phyloP scores from a whole-genome alignment of 2,797 vertebrate genomes.

The Propithecus perrieri region DNA sequence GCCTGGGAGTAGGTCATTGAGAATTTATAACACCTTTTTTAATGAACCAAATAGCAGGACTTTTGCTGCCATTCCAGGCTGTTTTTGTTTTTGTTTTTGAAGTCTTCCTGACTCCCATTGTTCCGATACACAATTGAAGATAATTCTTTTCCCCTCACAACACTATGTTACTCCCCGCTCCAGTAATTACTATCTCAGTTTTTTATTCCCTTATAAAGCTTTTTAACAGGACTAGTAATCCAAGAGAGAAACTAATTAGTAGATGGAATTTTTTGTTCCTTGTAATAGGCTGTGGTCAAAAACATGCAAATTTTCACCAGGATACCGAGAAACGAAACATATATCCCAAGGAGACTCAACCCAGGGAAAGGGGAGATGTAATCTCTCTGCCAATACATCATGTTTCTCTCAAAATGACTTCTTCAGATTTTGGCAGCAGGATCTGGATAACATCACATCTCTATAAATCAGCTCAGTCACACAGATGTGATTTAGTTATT shows the following conservation, averaged over 20 bases:
- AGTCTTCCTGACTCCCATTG: background rate
- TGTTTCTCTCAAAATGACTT: background rate
- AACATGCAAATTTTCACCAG: background rate
- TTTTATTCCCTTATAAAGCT: background rate
- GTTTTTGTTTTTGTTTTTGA: background rate
- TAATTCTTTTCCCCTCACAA: background rate
- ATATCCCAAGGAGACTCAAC: background rate
- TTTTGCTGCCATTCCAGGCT: background rate
- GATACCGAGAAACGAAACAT: background rate
- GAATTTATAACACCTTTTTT: slow-evolving; percentile 10
- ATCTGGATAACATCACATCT: background rate
- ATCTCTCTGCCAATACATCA: background rate
- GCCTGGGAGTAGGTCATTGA: background rate
- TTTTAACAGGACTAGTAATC: slow-evolving; percentile 25
- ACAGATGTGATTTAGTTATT: background rate
- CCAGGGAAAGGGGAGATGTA: background rate
- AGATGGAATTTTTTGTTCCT: background rate
- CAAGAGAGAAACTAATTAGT: background rate
- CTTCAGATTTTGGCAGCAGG: background rate
- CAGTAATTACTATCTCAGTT: background rate
- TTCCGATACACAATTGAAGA: background rate
- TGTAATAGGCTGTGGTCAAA: background rate
- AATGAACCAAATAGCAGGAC: slow-evolving; percentile 30
- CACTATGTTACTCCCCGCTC: background rate
- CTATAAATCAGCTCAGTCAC: background rate